Percentiles rank a stretch among this genome's conserved stretches.
Conservation (phyloP, 2,888 invertebrate genomes). For the Lithophane ornitopus region DNA sequence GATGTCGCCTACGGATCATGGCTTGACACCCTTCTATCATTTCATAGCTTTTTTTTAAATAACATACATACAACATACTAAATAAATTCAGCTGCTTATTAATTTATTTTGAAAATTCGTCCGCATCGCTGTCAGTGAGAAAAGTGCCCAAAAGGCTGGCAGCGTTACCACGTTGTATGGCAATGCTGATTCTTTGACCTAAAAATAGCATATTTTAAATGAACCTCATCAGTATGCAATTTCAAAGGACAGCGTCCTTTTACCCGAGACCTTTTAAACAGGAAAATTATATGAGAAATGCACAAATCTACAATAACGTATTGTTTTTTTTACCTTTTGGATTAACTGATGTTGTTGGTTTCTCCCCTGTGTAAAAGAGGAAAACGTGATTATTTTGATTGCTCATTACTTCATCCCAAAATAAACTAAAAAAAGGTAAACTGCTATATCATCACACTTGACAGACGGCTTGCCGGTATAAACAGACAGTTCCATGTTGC, state of each 20-base stretch:
- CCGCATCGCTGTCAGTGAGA: no score
- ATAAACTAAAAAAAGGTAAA: background rate
- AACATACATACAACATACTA: no score
- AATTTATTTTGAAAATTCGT: no score
- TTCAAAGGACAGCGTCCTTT: constrained; percentile 1
- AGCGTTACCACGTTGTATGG: no score
- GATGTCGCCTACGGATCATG: background rate
- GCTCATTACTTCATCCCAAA: constrained; percentile 1
- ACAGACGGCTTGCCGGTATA: background rate
- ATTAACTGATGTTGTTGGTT: constrained; percentile 34
- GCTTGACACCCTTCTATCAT: background rate
- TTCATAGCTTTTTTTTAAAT: background rate
- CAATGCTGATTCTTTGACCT: no score
- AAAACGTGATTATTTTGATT: constrained; percentile 35
- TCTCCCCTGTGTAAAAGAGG: constrained; percentile 39
- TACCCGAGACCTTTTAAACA: background rate
- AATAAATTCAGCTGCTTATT: no score
- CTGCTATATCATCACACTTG: background rate
- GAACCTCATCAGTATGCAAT: background rate
- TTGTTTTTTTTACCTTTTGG: constrained; percentile 42
- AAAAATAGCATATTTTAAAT: background rate
- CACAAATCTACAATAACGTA: constrained; percentile 39
- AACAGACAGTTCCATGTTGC: background rate
- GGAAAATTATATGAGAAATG: constrained; percentile 7
- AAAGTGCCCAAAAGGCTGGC: no score